Conservation (phyloP, 37 sponge, comb jelly and placozoan genomes). For the Chondrosia reniformis region DNA sequence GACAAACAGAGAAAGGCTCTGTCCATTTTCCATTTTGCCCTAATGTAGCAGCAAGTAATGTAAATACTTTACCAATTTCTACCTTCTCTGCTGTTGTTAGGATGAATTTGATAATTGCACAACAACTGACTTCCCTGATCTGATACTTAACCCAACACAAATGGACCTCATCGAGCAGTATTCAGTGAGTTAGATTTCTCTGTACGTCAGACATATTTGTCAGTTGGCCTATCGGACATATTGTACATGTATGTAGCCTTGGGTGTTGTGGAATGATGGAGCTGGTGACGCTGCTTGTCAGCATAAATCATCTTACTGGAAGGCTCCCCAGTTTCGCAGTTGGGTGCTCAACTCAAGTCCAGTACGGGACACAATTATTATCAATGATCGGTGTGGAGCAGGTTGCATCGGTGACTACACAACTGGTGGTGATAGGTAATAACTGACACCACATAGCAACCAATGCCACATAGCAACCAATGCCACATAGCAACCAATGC, state of each 20-base stretch:
- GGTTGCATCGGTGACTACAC: conserved; percentile 56
- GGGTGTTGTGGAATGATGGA: conserved; percentile 74
- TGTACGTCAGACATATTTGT: too few relatives aligned
- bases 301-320: conserved; percentile 71
- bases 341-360: conserved; percentile 85
- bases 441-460: too few relatives aligned
- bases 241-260: conserved; percentile 41
- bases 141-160: conserved; percentile 61
- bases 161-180: conserved; percentile 55
- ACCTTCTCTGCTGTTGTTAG: too few relatives aligned
- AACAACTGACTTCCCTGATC: conserved; percentile 52
- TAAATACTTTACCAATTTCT: too few relatives aligned
- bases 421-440: conserved; percentile 70
- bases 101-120: conserved; percentile 59
- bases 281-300: conserved; percentile 60
- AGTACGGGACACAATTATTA: conserved; percentile 46
- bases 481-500: too few relatives aligned
- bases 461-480: too few relatives aligned
- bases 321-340: conserved; percentile 54
- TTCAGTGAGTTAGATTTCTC: conserved; percentile 20
- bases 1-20: too few relatives aligned
- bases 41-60: too few relatives aligned
- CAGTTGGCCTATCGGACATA: too few relatives aligned
- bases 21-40: too few relatives aligned
- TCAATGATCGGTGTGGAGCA: conserved; percentile 42